Evolutionary conservation across 2,888 invertebrate species (phyloP), one percentile per base, ranked within the genome.

Genomic region (Zeuzera pyrina): DNA sequence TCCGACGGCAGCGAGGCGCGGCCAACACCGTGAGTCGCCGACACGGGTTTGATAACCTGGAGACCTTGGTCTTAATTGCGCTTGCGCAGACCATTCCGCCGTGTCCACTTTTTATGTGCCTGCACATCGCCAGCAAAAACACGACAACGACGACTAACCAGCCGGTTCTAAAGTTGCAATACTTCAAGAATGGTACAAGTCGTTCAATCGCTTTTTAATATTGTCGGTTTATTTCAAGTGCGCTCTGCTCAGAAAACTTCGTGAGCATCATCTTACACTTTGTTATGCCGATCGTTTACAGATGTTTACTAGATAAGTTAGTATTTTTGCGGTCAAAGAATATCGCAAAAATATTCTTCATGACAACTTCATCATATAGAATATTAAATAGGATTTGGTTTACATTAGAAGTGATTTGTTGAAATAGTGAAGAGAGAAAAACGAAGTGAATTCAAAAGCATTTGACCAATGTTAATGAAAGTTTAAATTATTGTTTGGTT

Each of bases 61-160:
- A 79, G 83, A 83, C 83, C 83, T 83, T 83, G 81, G 79, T 79
- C 81, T 81, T 83, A 83, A 83, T 83, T 83, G 81, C 79, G 77
- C 70, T 71, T 68, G 72, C 71, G 72, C 73, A 66, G 74, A 71
- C 78, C 76, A 78, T 73, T 81, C 74, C 66, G 65, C 66, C 66
- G 67, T 57, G 78, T 66, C 79, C 71, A 73, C 77, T 81, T 81
- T 81, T 81, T 81, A 79, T 81, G 68, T 68, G 74, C 77, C 70
- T 79, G 83, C 83, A 74, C 73, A 81, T 78, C 73, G 71, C 78
- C 77, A 76, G 76, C 71, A 74, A 74, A 72, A 77, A 78, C 74
- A 71, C 62, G 68, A 67, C 66, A 65, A 60, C 65, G 60, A 51
- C 55, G 58, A 49, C 56, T 68, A 77, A 59, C 65, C 76, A 53